Evolutionary conservation across 2,113 vertebrate genomes (phyloP).

Genomic region (Upupa epops): DNA sequence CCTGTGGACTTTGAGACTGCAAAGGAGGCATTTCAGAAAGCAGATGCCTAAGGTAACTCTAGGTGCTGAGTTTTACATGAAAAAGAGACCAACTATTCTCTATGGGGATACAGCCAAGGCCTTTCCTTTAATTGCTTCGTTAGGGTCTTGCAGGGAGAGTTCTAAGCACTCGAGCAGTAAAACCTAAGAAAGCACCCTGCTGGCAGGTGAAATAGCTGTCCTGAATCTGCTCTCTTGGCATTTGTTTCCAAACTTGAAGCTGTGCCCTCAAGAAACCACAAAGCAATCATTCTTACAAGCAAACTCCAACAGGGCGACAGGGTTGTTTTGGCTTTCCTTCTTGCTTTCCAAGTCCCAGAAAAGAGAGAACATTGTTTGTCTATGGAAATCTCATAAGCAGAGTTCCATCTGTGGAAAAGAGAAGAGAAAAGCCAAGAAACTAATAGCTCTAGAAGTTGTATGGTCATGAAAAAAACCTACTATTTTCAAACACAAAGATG

Average conservation of each 20-base stretch:
- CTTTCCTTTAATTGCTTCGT: background rate
- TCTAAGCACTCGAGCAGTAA: background rate
- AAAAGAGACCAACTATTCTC: background rate
- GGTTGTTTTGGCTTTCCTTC: conserved; percentile 15
- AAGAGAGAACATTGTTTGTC: conserved; percentile 15
- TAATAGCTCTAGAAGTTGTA: background rate
- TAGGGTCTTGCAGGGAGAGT: background rate
- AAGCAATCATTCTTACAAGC: conserved; percentile 28
- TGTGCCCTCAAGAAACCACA: conserved; percentile 24
- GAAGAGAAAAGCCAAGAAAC: background rate
- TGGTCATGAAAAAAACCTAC: background rate
- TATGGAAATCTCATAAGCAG: background rate
- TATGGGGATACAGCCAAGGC: background rate
- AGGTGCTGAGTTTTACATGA: background rate
- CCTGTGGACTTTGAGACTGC: background rate
- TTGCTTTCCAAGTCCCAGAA: conserved; percentile 16
- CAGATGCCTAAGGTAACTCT: background rate
- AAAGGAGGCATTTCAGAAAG: background rate
- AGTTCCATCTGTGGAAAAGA: conserved; percentile 4
- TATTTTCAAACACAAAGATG: background rate
- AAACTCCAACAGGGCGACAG: background rate
- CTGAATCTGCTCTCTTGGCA: background rate
- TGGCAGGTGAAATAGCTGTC: conserved; percentile 15
- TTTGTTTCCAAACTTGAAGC: conserved; percentile 40
- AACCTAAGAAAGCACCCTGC: conserved; percentile 11